A percentile compares a stretch with the other conserved stretches of the same genome.
phyloP scores from a whole-genome alignment of 2,113 vertebrate species.

The Bothrops jararaca region DNA sequence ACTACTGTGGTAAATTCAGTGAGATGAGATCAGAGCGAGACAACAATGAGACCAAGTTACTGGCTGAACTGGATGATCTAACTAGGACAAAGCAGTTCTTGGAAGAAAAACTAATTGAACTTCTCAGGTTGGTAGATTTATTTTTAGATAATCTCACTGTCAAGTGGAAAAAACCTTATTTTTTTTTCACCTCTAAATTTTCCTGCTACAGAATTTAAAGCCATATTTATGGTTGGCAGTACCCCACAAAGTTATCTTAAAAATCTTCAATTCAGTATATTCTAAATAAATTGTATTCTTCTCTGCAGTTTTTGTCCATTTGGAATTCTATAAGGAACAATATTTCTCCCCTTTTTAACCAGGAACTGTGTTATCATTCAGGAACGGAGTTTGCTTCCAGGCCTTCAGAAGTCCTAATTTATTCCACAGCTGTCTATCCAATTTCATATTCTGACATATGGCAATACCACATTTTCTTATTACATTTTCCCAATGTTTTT shows the following conservation, averaged over 20 bases:
- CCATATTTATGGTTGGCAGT: neutral
- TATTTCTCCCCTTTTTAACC: neutral
- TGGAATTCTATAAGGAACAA: neutral
- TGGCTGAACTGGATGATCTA: slow-evolving; percentile 89
- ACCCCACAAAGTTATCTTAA: neutral
- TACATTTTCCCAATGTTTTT: neutral
- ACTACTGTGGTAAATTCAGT: slow-evolving; percentile 76
- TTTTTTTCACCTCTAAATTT: neutral
- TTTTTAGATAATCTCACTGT: neutral
- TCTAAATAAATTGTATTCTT: neutral
- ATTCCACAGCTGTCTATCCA: neutral
- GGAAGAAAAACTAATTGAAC: slow-evolving; percentile 90
- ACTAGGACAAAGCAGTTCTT: slow-evolving; percentile 89
- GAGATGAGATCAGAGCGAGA: slow-evolving; percentile 75
- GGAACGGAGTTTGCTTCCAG: neutral
- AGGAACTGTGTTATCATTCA: neutral
- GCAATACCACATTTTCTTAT: neutral
- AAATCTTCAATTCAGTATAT: neutral
- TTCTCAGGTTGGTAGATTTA: slow-evolving; percentile 80
- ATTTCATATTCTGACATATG: neutral
- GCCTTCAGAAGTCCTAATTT: neutral
- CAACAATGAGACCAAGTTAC: slow-evolving; percentile 76
- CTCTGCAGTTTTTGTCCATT: neutral
- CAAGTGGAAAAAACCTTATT: neutral
- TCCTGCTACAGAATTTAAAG: neutral